Evolutionary conservation across 2,888 invertebrate species (phyloP).

Genomic region (Drosophila infuscata): DNA sequence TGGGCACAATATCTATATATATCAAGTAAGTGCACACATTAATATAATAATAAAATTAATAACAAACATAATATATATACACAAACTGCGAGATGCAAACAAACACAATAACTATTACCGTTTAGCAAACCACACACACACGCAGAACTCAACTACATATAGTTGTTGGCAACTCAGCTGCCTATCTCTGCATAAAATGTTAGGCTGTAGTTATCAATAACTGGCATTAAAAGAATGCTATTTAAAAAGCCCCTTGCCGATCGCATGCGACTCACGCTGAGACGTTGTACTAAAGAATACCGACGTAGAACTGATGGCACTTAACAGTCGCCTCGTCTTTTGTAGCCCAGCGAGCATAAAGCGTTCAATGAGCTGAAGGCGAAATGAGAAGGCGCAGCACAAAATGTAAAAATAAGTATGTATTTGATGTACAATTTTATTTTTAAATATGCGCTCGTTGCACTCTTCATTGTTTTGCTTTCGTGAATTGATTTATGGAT

Average conservation of each 20-base stretch:
- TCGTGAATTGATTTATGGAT: slow-evolving; percentile 69
- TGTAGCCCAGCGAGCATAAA: slow-evolving; percentile 61
- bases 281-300: slow-evolving; percentile 60
- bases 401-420: slow-evolving; percentile 46
- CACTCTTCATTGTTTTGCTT: slow-evolving; percentile 46
- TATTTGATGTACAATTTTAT: slow-evolving; percentile 51
- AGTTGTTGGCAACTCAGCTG: slow-evolving; percentile 47
- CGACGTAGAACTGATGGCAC: slow-evolving; percentile 67
- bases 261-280: slow-evolving; percentile 52
- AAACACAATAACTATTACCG: slow-evolving; percentile 32
- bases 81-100: slow-evolving; percentile 4
- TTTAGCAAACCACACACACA: slow-evolving; percentile 16
- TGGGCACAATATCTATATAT: slow-evolving; percentile 29
- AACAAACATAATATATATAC: too few relatives aligned
- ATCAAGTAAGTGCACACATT: slow-evolving; percentile 19
- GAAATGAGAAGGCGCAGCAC: slow-evolving; percentile 31
- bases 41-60: not conserved
- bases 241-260: slow-evolving; percentile 38
- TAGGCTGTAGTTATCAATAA: slow-evolving; percentile 53
- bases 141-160: slow-evolving; percentile 7
- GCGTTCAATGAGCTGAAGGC: slow-evolving; percentile 25
- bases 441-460: slow-evolving; percentile 63
- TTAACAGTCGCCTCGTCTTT: slow-evolving; percentile 51
- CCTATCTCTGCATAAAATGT: slow-evolving; percentile 42
- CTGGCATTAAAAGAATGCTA: slow-evolving; percentile 58